Conservation (phyloP, 2,113 vertebrate genomes). For the Rhinoptilus africanus region DNA sequence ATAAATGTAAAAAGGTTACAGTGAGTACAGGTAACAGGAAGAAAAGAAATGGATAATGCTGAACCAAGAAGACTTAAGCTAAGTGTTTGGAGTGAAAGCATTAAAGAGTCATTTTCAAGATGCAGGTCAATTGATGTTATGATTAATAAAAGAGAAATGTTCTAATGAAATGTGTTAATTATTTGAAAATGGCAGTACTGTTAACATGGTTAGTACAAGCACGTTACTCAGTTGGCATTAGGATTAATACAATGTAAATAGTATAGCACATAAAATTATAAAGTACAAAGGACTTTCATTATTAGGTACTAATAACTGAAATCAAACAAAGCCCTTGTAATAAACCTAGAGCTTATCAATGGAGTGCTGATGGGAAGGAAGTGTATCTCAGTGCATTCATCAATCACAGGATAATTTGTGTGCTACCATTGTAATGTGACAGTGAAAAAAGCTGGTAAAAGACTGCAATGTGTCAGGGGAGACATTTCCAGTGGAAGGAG, state of each 20-base stretch:
- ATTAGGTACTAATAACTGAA: neutral
- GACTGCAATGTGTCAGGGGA: slow-evolving; percentile 19
- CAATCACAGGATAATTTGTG: slow-evolving; percentile 35
- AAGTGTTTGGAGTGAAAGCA: neutral
- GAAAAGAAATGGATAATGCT: neutral
- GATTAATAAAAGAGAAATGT: neutral
- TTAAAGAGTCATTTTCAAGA: neutral
- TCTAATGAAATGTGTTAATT: neutral
- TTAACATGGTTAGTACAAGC: neutral
- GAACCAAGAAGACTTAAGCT: neutral
- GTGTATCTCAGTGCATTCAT: slow-evolving; percentile 19
- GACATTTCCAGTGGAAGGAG: slow-evolving; percentile 15
- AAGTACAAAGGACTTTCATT: neutral
- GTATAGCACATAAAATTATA: neutral
- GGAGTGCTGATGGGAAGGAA: slow-evolving; percentile 2
- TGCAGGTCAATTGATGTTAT: neutral
- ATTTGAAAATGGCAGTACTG: neutral
- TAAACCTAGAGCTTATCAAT: neutral
- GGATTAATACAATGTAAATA: neutral
- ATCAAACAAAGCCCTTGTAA: neutral
- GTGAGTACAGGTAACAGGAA: neutral
- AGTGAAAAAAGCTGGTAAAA: slow-evolving; percentile 5
- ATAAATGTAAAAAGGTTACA: neutral
- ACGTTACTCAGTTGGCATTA: neutral
- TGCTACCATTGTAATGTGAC: slow-evolving; percentile 11